These are phyloP conservation scores for Oxystoma pomonae DNA, from an alignment of 2,888 invertebrate genomes.

Conservation along the genomic window DNA sequence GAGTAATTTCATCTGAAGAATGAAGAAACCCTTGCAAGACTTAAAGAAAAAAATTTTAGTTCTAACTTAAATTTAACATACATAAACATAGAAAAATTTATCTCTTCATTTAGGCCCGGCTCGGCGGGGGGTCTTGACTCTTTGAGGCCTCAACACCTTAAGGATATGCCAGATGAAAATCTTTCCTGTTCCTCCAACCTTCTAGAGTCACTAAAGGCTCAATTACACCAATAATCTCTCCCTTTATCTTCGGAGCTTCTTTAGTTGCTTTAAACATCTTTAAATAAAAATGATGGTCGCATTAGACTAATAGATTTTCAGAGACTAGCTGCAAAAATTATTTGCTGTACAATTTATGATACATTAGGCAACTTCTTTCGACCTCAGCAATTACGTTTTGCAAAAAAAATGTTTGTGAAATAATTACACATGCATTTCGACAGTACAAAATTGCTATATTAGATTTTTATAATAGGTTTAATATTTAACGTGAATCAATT, in stretches of 20 bases:
- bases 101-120: background rate
- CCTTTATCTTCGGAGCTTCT: background rate
- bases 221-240: background rate
- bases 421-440: background rate
- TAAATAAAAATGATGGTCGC: background rate
- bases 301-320: background rate
- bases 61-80: background rate
- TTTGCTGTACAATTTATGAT: background rate
- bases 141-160: background rate
- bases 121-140: background rate
- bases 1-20: too few relatives aligned
- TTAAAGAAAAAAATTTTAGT: too few relatives aligned
- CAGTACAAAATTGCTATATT: background rate
- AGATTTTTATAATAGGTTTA: background rate
- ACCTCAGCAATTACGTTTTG: background rate
- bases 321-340: background rate
- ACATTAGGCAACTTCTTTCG: background rate
- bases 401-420: background rate
- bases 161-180: background rate
- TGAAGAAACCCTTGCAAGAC: too few relatives aligned
- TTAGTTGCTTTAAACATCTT: background rate
- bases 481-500: background rate
- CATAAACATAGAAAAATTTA: background rate
- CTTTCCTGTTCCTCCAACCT: background rate
- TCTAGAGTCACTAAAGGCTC: too few relatives aligned